Conservation (phyloP, 2,888 invertebrate genomes). For the Hecatera dysodea region DNA sequence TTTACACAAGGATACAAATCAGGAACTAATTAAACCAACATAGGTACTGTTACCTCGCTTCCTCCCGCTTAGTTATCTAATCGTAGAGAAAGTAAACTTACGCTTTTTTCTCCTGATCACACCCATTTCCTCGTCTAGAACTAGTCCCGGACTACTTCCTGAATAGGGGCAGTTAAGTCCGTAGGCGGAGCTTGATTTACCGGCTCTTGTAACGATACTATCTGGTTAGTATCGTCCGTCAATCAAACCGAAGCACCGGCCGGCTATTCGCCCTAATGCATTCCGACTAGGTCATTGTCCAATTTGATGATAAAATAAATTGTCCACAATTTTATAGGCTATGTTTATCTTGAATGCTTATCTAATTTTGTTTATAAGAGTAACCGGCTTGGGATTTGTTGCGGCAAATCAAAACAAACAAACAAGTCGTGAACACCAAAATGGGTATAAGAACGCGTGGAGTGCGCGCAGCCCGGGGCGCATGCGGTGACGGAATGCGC, state of each 20-base stretch:
- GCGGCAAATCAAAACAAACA: slow-evolving; percentile 73
- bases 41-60: slow-evolving; percentile 5
- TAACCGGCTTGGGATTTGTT: slow-evolving; percentile 52
- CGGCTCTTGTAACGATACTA: slow-evolving; percentile 73
- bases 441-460: slow-evolving; percentile 73
- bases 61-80: slow-evolving; percentile 47
- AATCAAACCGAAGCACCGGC: slow-evolving; percentile 79
- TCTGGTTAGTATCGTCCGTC: slow-evolving; percentile 78
- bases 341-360: slow-evolving; percentile 45
- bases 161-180: slow-evolving; percentile 71
- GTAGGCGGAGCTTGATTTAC: slow-evolving; percentile 72
- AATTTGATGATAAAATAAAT: slow-evolving; percentile 69
- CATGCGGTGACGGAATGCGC: slow-evolving; percentile 88
- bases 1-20: slow-evolving; percentile 14
- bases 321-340: slow-evolving; percentile 49
- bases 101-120: slow-evolving; percentile 89
- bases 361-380: slow-evolving; percentile 46
- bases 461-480: slow-evolving; percentile 86
- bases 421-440: slow-evolving; percentile 72
- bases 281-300: slow-evolving; percentile 85
- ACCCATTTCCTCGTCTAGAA: slow-evolving; percentile 84
- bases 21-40: slow-evolving; percentile 22
- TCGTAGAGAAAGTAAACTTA: slow-evolving; percentile 82
- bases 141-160: slow-evolving; percentile 77
- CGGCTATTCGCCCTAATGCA: slow-evolving; percentile 81